These are phyloP conservation scores for Cloeon dipterum DNA, from an alignment of 2,888 invertebrate species.

Conservation along the genomic window DNA sequence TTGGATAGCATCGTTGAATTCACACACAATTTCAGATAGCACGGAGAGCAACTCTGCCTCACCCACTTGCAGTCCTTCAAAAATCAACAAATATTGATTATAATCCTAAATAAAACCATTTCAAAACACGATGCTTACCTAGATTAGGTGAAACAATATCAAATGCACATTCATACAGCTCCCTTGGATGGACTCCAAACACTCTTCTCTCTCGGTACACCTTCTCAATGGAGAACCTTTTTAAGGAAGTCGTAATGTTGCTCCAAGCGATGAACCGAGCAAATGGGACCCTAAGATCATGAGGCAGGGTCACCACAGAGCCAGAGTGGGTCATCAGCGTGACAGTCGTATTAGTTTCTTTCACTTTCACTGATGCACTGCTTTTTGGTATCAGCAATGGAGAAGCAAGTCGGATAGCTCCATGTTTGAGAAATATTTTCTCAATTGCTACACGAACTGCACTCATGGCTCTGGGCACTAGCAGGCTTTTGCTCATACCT, in stretches of 20 bases:
- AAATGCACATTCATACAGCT: slow-evolving; percentile 76
- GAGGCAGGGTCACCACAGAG: slow-evolving; percentile 59
- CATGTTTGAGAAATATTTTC: slow-evolving; percentile 47
- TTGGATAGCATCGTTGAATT: slow-evolving; percentile 35
- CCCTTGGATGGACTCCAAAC: slow-evolving; percentile 63
- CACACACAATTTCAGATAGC: slow-evolving; percentile 46
- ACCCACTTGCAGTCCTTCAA: slow-evolving; percentile 39
- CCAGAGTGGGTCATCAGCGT: slow-evolving; percentile 74
- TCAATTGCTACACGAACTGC: slow-evolving; percentile 6
- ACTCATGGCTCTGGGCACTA: slow-evolving; percentile 8
- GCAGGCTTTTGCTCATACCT: slow-evolving; percentile 21
- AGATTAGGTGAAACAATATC: slow-evolving; percentile 66
- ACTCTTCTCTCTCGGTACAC: slow-evolving; percentile 56
- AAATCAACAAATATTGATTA: no score
- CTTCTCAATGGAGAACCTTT: slow-evolving; percentile 43
- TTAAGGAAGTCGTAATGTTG: slow-evolving; percentile 46
- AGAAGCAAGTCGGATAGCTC: slow-evolving; percentile 54
- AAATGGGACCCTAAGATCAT: slow-evolving; percentile 61
- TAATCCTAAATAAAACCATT: no score
- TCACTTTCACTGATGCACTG: slow-evolving; percentile 28
- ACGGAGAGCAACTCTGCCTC: slow-evolving; percentile 72
- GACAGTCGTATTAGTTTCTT: slow-evolving; percentile 33
- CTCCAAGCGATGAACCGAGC: slow-evolving; percentile 64
- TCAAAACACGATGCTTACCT: no score
- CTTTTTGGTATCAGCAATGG: slow-evolving; percentile 52